These are phyloP conservation scores for Sinella curviseta DNA, from an alignment of 1,140 invertebrate species.

Conservation along the genomic window DNA sequence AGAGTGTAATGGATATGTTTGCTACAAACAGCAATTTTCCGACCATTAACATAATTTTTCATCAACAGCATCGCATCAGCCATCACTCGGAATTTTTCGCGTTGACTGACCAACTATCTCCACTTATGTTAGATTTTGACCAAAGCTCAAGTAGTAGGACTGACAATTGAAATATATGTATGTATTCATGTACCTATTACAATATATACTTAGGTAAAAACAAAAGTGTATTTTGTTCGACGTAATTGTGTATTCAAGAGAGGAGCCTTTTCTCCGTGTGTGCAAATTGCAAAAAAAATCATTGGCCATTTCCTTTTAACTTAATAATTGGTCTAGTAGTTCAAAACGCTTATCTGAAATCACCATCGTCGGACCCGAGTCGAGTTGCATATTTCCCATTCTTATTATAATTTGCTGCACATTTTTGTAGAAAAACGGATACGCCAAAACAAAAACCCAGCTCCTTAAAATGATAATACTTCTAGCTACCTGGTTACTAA, in stretches of 20 bases:
- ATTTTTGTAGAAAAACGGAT: no score
- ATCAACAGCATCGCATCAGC: neutral
- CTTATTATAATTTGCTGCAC: no score
- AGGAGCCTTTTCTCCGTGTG: neutral
- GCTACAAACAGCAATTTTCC: slow-evolving; percentile 1
- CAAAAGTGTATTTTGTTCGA: neutral
- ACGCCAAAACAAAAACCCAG: no score
- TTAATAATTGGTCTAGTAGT: neutral
- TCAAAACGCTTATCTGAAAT: no score
- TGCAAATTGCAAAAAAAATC: neutral
- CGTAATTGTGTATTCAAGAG: neutral
- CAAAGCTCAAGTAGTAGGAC: no score
- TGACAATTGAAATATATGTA: no score
- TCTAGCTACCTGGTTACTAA: no score
- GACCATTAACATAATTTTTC: slow-evolving; percentile 25
- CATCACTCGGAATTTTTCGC: no score
- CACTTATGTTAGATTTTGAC: neutral
- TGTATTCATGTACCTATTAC: no score
- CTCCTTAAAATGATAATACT: no score
- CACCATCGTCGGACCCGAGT: no score
- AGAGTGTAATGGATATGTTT: slow-evolving; percentile 8
- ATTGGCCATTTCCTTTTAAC: neutral
- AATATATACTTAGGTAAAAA: neutral
- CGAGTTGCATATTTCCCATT: no score
- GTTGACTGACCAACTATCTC: neutral